A percentile compares a stretch with the other conserved stretches of the same genome.
phyloP scores from a whole-genome alignment of 2,888 invertebrate genomes.

The Parasteatoda lunata region DNA sequence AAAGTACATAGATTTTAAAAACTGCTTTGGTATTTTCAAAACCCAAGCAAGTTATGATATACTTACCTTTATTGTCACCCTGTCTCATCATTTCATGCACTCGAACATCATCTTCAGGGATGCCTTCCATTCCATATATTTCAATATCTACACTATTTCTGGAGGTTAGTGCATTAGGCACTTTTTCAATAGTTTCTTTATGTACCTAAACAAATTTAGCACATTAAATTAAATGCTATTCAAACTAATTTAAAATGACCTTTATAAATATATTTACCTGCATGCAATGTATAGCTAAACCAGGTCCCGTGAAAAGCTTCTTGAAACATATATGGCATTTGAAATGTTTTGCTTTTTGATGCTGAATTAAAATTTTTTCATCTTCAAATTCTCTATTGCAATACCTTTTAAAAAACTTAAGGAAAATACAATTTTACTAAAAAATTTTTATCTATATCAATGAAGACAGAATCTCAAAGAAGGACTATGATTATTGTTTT shows the following conservation, averaged over 20 bases:
- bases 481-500: too few relatives aligned
- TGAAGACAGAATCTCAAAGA: too few relatives aligned
- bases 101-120: conserved; percentile 93
- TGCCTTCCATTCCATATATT: conserved; percentile 99
- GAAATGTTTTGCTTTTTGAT: conserved; percentile 99
- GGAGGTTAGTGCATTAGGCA: conserved; percentile 98
- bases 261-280: conserved; percentile 81
- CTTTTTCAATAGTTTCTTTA: conserved; percentile 99
- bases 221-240: background rate
- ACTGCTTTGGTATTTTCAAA: background rate
- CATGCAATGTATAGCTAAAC: conserved; percentile 99
- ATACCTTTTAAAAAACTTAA: conserved; percentile 82
- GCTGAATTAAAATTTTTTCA: conserved; percentile 99
- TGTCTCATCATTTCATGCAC: conserved; percentile 92
- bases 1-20: background rate
- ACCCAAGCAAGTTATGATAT: background rate
- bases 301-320: conserved; percentile 98
- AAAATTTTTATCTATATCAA: too few relatives aligned
- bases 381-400: conserved; percentile 99
- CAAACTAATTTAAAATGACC: background rate
- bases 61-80: conserved; percentile 64
- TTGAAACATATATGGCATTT: conserved; percentile 99
- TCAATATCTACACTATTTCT: conserved; percentile 99
- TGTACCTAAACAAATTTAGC: conserved; percentile 84
- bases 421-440: background rate